Conservation (phyloP, 2,797 vertebrate genomes). For the Neopelma chrysocephalum region DNA sequence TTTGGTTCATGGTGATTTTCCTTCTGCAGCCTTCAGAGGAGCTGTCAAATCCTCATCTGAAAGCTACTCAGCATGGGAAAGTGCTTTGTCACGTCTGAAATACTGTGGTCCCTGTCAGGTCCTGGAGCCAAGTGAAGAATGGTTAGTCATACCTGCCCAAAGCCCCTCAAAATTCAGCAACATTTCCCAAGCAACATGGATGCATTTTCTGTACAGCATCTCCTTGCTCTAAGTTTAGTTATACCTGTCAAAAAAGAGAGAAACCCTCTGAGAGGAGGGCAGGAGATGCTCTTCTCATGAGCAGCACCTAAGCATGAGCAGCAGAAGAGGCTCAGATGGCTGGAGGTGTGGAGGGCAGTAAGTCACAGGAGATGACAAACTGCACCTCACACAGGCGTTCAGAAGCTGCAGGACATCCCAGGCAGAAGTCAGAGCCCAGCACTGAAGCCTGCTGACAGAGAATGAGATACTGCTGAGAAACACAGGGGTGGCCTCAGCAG, state of each 20-base stretch:
- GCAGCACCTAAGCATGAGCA: neutral
- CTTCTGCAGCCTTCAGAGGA: neutral
- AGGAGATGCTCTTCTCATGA: neutral
- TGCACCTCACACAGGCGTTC: neutral
- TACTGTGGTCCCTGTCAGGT: neutral
- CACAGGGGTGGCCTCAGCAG: neutral
- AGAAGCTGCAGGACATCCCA: neutral
- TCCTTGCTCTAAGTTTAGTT: neutral
- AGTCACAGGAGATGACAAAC: neutral
- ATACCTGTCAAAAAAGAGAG: neutral
- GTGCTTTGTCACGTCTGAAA: neutral
- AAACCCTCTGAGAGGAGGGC: neutral
- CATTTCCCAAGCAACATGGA: neutral
- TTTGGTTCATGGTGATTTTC: neutral
- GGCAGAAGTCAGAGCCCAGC: neutral
- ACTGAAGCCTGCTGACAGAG: neutral
- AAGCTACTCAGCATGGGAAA: neutral
- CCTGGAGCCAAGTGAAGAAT: neutral
- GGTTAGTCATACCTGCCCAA: neutral
- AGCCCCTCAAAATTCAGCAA: neutral
- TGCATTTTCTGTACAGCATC: neutral
- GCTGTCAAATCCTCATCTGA: constrained; percentile 11
- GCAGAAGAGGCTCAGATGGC: neutral
- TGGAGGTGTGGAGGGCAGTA: neutral
- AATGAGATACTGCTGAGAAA: neutral